A percentile compares a stretch with the other conserved stretches of the same genome.
Evolutionary conservation across 2,888 invertebrate species (phyloP).

Genomic region (Ceratothoa steindachneri): DNA sequence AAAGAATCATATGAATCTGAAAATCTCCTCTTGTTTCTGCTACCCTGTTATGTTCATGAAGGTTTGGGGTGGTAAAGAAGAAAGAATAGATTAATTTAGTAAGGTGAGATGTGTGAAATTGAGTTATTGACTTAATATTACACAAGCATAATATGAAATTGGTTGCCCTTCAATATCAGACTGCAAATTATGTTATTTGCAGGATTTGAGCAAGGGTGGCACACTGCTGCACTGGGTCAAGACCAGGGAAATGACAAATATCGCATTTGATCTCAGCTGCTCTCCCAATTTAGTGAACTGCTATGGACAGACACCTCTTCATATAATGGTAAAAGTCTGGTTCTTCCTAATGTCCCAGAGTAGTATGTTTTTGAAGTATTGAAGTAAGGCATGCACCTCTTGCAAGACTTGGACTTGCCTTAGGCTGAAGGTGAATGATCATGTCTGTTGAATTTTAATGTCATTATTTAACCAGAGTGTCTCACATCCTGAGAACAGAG

Average conservation of each 20-base stretch:
- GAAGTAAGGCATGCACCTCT: not conserved
- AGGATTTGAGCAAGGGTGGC: conserved; percentile 87
- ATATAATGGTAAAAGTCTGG: conserved; percentile 54
- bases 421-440: not conserved
- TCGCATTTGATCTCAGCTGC: conserved; percentile 72
- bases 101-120: no score
- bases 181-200: not conserved
- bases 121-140: no score
- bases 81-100: no score
- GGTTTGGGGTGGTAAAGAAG: no score
- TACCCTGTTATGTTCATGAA: no score
- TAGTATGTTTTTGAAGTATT: not conserved
- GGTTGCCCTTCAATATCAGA: no score
- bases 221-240: conserved; percentile 88
- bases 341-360: not conserved
- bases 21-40: no score
- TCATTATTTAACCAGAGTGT: no score
- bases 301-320: conserved; percentile 66
- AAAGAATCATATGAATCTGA: no score
- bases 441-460: not conserved
- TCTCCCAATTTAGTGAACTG: conserved; percentile 81
- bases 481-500: no score
- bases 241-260: conserved; percentile 70
- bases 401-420: not conserved
- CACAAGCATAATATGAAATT: no score